phyloP scores from a whole-genome alignment of 2,888 invertebrate genomes.

The Andrena flavipes region DNA sequence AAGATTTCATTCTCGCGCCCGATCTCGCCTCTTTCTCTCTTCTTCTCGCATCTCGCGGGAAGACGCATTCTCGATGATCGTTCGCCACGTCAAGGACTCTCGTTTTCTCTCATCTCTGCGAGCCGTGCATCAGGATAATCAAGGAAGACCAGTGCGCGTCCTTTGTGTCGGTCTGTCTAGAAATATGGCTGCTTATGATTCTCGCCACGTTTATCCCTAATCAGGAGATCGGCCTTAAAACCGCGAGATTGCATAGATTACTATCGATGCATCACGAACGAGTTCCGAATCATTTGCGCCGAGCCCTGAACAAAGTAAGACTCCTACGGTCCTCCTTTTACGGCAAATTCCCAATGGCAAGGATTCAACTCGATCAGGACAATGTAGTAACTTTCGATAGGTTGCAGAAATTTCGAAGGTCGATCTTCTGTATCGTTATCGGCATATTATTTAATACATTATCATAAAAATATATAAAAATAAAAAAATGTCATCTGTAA shows the following conservation, averaged over 20 bases:
- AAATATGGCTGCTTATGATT: slow-evolving; percentile 19
- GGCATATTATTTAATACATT: slow-evolving; percentile 53
- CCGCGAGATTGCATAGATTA: background rate
- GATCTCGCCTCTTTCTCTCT: slow-evolving; percentile 38
- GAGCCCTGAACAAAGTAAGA: background rate
- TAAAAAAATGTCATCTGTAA: slow-evolving; percentile 8
- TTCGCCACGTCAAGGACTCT: slow-evolving; percentile 58
- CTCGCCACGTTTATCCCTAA: background rate
- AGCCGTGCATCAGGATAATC: slow-evolving; percentile 48
- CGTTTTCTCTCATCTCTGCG: slow-evolving; percentile 42
- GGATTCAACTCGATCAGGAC: background rate
- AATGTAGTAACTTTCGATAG: background rate
- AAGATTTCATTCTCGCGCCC: slow-evolving; percentile 74
- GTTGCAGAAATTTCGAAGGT: background rate
- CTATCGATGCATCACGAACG: background rate
- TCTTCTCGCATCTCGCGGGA: slow-evolving; percentile 33
- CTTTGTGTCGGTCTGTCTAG: slow-evolving; percentile 46
- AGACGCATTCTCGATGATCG: slow-evolving; percentile 63
- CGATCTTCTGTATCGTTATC: slow-evolving; percentile 13
- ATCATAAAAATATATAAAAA: slow-evolving; percentile 14
- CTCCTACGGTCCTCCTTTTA: background rate
- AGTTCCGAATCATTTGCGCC: background rate
- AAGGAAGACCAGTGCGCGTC: slow-evolving; percentile 67
- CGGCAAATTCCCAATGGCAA: background rate
- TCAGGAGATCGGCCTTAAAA: background rate